Evolutionary conservation across 2,888 invertebrate genomes (phyloP).

Genomic region (Tipula confusa): DNA sequence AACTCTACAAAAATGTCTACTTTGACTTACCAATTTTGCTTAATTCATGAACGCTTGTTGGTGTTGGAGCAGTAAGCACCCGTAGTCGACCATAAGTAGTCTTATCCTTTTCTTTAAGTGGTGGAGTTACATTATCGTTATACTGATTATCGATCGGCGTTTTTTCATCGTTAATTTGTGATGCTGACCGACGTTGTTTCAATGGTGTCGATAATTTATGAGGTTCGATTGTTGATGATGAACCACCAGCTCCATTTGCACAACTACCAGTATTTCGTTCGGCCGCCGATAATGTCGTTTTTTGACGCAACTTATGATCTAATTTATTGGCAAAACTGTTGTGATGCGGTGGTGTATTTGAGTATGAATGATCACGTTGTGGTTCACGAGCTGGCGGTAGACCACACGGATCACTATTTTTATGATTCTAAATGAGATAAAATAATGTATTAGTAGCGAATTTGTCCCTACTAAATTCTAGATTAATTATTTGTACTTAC

Average conservation of each 20-base stretch:
- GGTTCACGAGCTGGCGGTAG: constrained; percentile 35
- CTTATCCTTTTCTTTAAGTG: constrained; percentile 51
- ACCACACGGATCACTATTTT: neutral
- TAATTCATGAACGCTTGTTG: constrained; percentile 54
- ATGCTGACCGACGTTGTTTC: constrained; percentile 38
- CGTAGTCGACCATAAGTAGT: constrained; percentile 69
- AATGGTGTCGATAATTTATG: constrained; percentile 34
- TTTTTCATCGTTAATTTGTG: constrained; percentile 38
- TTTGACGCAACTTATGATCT: constrained; percentile 12
- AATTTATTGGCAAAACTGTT: constrained; percentile 26
- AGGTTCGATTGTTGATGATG: constrained; percentile 30
- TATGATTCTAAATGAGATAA: neutral
- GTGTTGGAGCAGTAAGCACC: constrained; percentile 60
- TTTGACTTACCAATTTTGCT: neutral
- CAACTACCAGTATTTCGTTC: constrained; percentile 32
- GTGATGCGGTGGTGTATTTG: neutral
- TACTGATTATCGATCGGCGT: neutral
- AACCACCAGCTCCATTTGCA: neutral
- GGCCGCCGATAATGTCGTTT: neutral
- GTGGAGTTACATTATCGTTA: constrained; percentile 36
- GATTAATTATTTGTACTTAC: neutral
- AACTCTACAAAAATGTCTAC: neutral
- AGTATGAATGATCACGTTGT: constrained; percentile 26
- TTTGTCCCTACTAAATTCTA: too few relatives aligned
- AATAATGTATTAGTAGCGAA: neutral